Conservation (phyloP, 2,113 vertebrate species). For the Micromys minutus region DNA sequence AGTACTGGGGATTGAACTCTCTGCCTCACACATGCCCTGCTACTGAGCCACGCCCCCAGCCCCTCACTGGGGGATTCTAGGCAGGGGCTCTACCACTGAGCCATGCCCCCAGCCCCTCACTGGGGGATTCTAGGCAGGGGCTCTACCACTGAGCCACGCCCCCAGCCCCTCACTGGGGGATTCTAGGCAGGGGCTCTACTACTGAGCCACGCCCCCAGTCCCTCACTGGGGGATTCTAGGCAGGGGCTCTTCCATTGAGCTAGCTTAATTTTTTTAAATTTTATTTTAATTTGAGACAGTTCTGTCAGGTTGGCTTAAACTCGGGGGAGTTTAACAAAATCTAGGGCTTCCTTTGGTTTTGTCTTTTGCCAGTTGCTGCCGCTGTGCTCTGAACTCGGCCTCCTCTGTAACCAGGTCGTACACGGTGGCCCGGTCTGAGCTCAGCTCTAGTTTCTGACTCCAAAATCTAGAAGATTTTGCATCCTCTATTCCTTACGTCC, state of each 20-base stretch:
- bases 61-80: not conserved
- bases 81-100: not conserved
- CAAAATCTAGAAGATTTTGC: not conserved
- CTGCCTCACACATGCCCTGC: not conserved
- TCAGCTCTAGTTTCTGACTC: not conserved
- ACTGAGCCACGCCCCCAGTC: no score
- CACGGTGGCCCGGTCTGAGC: not conserved
- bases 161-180: no score
- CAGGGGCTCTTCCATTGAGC: not conserved
- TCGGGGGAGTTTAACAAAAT: rapidly evolving
- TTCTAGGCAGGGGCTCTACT: not conserved
- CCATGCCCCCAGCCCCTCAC: no score
- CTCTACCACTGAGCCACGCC: no score
- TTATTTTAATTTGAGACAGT: not conserved
- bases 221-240: not conserved
- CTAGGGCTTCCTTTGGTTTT: not conserved
- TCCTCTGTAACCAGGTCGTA: not conserved
- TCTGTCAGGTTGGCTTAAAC: not conserved
- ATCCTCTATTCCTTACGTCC: not conserved
- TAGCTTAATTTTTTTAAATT: not conserved
- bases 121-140: not conserved
- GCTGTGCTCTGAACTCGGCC: not conserved
- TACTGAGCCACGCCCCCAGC: not conserved
- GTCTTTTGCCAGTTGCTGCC: not conserved
- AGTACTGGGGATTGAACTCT: not conserved